These are phyloP conservation scores for Barbus barbus DNA, from an alignment of 2,113 vertebrate species.

Conservation along the genomic window DNA sequence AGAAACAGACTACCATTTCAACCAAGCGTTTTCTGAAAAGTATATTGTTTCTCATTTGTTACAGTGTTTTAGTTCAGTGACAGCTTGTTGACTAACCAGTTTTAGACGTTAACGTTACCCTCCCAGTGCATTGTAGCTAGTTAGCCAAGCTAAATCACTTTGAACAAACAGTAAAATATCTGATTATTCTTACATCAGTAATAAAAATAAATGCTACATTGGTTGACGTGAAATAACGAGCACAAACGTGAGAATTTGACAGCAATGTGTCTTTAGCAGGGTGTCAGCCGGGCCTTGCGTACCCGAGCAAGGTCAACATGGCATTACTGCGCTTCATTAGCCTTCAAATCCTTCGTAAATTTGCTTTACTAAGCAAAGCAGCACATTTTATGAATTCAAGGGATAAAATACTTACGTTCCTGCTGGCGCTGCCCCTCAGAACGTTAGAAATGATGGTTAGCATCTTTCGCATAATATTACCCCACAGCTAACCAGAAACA, in stretches of 20 bases:
- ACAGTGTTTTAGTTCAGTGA: not conserved
- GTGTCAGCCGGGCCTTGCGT: slow-evolving; percentile 3
- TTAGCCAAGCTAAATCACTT: not conserved
- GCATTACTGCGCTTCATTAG: not conserved
- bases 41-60: not conserved
- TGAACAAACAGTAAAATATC: not conserved
- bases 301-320: slow-evolving; percentile 32
- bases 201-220: not conserved
- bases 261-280: not conserved
- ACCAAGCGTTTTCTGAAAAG: not conserved
- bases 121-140: not conserved
- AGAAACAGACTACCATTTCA: not conserved
- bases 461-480: slow-evolving; percentile 83
- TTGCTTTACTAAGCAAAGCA: not conserved
- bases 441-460: slow-evolving; percentile 84
- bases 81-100: slow-evolving; percentile 8
- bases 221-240: not conserved
- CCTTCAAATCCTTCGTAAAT: not conserved
- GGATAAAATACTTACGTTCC: slow-evolving; percentile 55
- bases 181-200: not conserved
- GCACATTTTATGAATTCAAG: not conserved
- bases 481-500: slow-evolving; percentile 24
- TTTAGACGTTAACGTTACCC: not conserved
- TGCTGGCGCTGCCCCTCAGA: slow-evolving; percentile 73
- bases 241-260: not conserved